phyloP scores from a whole-genome alignment of 2,888 invertebrate genomes.

The Phytoseiulus persimilis region DNA sequence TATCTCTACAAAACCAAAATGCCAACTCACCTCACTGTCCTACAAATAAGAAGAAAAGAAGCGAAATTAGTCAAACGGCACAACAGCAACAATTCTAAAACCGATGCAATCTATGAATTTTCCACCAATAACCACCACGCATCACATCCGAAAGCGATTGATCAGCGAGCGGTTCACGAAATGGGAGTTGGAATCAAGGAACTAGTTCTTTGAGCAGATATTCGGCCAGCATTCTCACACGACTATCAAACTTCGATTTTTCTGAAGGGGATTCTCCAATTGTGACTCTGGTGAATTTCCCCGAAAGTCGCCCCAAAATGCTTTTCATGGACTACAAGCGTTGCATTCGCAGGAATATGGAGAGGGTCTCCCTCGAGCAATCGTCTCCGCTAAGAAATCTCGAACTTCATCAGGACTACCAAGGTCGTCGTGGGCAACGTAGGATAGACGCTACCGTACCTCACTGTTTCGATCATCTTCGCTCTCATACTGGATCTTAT shows the following conservation, averaged over 20 bases:
- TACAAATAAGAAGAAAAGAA: slow-evolving; percentile 41
- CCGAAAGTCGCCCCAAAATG: no score
- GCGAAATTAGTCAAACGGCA: slow-evolving; percentile 38
- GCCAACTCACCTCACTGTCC: slow-evolving; percentile 39
- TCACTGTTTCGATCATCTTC: slow-evolving; percentile 39
- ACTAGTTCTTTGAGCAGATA: no score
- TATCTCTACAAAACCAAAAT: neutral
- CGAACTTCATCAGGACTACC: neutral
- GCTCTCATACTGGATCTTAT: slow-evolving; percentile 31
- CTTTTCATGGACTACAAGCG: no score
- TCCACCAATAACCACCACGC: neutral
- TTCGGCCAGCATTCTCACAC: no score
- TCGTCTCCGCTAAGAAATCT: no score
- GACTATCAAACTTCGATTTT: no score
- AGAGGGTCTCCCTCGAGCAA: no score
- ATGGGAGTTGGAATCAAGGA: no score
- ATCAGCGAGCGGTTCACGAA: neutral
- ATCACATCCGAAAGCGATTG: neutral
- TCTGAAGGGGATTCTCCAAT: no score
- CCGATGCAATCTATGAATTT: neutral
- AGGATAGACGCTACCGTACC: neutral
- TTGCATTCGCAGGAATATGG: no score
- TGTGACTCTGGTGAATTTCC: no score
- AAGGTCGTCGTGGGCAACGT: neutral
- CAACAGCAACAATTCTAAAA: neutral